Base-by-base conservation (phyloP, 2,113 vertebrate genomes). In the Marmota flaviventris region DNA sequence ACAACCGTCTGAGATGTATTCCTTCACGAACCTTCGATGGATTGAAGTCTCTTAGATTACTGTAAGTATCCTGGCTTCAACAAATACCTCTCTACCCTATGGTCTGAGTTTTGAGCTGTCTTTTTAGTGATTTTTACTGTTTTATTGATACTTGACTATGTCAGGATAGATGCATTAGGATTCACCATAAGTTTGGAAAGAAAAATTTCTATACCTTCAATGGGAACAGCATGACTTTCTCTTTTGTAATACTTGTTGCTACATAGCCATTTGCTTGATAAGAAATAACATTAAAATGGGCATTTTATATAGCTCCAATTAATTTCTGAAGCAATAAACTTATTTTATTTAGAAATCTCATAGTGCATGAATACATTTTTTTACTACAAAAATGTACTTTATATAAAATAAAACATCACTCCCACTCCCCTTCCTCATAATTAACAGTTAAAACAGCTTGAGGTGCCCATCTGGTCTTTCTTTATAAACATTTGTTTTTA, bases 1-100 rank as follows among this genome's bases (percentile, higher is more conserved):
- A 99, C 98, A 99, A 99, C 97, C 99, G 99, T 13, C 98, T 99
- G 87, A 98, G 99, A 63, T 99, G 99, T 97, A 99, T 99, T 79
- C 99, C 99, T 27, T 98, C 99, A 82, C 98, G 98, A 93, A 99
- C 99, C 12, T 99, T 99, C 34, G 99, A 99, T 96, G 99, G 99
- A 8, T 97, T 99, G 93, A 99, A 99, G 93, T 99, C 99, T 72
- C 99, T 99, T 29, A 98, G 99, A 51, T 97, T 99, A 86, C 97
- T 99, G 99, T 99, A 98, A 99, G 99, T 99, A 98, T 96, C 65
- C n/a, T 39, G 37, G 25, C 8, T 22, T 69, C 51, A 82, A 58
- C 67, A 39, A 61, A 82, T 53, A 6, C 18, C 17, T 70, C 29
- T 63, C 92, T 87, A 58, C 65, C 81, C 48, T 14, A 37, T 12